phyloP scores from a whole-genome alignment of 92 coral and sea anemone species.

The Parazoanthus swiftii region DNA sequence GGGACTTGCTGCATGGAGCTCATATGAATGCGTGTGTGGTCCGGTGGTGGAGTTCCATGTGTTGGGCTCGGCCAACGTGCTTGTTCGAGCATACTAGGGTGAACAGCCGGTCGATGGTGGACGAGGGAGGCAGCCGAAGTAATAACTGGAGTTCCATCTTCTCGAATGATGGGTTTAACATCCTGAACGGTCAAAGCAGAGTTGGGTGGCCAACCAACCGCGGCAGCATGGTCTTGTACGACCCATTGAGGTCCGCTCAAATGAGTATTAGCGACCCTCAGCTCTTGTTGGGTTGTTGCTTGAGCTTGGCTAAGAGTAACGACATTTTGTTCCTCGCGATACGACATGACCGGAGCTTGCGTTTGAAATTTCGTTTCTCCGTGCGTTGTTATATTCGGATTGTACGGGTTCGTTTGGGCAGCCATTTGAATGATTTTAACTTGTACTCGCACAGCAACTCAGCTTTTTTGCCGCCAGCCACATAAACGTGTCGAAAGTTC shows the following conservation, averaged over 20 bases:
- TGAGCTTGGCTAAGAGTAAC: constrained; percentile 65
- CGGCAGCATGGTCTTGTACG: constrained; percentile 94
- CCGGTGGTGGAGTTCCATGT: constrained; percentile 91
- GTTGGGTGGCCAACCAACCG: constrained; percentile 98
- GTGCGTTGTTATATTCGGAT: constrained; percentile 79
- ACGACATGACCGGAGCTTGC: constrained; percentile 84
- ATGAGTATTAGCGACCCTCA: constrained; percentile 77
- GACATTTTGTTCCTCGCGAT: constrained; percentile 87
- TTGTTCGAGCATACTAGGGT: constrained; percentile 95
- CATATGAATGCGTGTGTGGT: constrained; percentile 96
- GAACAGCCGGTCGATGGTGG: constrained; percentile 92
- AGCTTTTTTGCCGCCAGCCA: constrained; percentile 96
- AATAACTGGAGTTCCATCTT: constrained; percentile 92
- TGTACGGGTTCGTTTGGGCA: constrained; percentile 85
- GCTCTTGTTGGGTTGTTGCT: constrained; percentile 69
- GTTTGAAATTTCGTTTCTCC: constrained; percentile 86
- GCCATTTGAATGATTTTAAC: constrained; percentile 84
- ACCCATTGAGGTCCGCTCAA: constrained; percentile 96
- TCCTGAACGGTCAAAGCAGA: constrained; percentile 83
- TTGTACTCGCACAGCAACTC: constrained; percentile 66
- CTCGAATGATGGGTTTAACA: constrained; percentile 92
- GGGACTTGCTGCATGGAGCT: constrained; percentile 76
- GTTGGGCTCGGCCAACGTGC: constrained; percentile 92
- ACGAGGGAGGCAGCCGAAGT: constrained; percentile 87
- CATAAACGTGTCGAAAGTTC: constrained; percentile 98